Evolutionary conservation across 2,113 vertebrate species (phyloP).

Genomic region (Camelus dromedarius): DNA sequence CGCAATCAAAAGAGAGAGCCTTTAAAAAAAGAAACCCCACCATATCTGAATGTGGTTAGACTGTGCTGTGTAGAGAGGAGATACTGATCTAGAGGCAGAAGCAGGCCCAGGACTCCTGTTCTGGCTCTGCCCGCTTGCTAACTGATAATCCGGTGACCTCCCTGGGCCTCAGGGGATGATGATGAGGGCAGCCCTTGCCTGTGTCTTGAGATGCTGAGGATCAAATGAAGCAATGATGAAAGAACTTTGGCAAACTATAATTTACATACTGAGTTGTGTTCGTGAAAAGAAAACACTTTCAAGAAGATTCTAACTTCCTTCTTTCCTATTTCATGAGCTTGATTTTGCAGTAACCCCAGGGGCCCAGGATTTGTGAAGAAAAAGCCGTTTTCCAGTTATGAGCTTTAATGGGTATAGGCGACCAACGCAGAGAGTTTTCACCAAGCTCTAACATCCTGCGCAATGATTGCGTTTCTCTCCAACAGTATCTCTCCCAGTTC

Average conservation of each 20-base stretch:
- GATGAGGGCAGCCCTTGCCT: background rate
- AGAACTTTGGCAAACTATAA: background rate
- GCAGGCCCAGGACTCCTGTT: background rate
- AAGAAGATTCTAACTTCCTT: background rate
- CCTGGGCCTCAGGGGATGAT: background rate
- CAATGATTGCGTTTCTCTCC: background rate
- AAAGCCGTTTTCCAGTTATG: background rate
- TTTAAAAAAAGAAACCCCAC: background rate
- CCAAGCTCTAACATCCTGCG: background rate
- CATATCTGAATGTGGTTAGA: background rate
- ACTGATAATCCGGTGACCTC: background rate
- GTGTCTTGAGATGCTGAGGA: background rate
- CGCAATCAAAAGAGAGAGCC: background rate
- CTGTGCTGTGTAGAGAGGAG: background rate
- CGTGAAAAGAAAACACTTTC: background rate
- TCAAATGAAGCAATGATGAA: background rate
- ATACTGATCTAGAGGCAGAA: background rate
- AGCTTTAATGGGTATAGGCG: background rate
- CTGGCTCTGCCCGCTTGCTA: background rate
- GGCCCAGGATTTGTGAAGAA: background rate
- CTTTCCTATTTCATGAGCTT: constrained; percentile 1
- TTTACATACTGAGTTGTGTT: background rate
- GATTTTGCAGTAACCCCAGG: constrained; percentile 4
- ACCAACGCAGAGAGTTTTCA: background rate
- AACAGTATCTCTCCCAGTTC: background rate